A percentile compares a stretch with the other conserved stretches of the same genome.
These are phyloP conservation scores for Apotomis turbidana DNA, from an alignment of 2,888 invertebrate genomes.

Conservation along the genomic window DNA sequence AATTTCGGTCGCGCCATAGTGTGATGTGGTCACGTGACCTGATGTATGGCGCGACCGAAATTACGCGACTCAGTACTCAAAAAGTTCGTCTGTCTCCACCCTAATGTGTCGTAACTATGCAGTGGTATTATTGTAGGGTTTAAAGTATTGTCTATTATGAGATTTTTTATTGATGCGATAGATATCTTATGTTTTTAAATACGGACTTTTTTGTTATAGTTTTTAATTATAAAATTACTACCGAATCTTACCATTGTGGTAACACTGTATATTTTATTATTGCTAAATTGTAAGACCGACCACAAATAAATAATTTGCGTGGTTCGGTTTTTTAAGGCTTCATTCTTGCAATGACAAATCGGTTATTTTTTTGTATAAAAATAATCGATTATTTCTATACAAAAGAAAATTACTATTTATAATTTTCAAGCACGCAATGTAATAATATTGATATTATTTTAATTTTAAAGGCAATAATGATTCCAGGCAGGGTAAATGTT, in stretches of 20 bases:
- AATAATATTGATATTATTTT: slow-evolving; percentile 15
- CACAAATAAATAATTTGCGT: too few species aligned
- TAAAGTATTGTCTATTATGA: slow-evolving; percentile 25
- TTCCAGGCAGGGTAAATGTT: slow-evolving; percentile 33
- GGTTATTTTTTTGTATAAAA: too few species aligned
- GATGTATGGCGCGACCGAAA: too few species aligned
- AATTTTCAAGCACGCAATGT: not conserved
- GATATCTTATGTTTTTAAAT: too few species aligned
- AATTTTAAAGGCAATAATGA: slow-evolving; percentile 24
- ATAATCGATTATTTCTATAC: too few species aligned
- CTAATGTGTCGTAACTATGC: slow-evolving; percentile 43
- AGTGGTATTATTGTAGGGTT: slow-evolving; percentile 50
- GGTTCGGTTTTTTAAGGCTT: too few species aligned
- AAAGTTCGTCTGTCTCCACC: not conserved
- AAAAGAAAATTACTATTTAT: slow-evolving; percentile 45
- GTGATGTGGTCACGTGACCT: too few species aligned
- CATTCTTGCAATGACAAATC: not conserved
- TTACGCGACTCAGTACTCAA: too few species aligned
- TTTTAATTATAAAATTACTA: too few species aligned
- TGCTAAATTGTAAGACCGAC: not conserved
- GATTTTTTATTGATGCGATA: too few species aligned
- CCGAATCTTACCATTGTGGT: not conserved
- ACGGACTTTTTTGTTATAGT: too few species aligned
- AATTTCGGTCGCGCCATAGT: too few species aligned
- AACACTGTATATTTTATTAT: not conserved